These are phyloP conservation scores for Drosophila yakuba DNA, from an alignment of 1,140 invertebrate species.

Conservation along the genomic window DNA sequence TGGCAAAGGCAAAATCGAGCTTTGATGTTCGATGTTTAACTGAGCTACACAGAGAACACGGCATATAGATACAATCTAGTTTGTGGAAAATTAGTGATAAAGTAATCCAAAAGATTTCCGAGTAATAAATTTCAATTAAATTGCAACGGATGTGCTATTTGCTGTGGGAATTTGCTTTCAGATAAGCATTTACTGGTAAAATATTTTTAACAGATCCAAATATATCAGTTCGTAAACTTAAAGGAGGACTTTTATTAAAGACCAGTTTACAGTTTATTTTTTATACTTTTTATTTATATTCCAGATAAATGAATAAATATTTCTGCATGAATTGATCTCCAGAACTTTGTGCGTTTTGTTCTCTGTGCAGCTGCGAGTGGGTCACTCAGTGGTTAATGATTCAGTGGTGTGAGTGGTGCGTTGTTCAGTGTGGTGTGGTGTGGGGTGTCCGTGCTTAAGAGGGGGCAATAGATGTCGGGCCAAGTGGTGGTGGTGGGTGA, in stretches of 20 bases:
- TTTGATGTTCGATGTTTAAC: slow-evolving; percentile 44
- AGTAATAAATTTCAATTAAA: neutral
- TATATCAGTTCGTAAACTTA: too few relatives aligned
- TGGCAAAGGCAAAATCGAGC: slow-evolving; percentile 13
- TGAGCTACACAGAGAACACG: slow-evolving; percentile 37
- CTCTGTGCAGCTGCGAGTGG: slow-evolving; percentile 5
- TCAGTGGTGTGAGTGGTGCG: neutral
- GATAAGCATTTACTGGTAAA: too few relatives aligned
- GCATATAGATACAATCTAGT: too few relatives aligned
- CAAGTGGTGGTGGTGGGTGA: slow-evolving; percentile 12
- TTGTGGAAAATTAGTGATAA: neutral
- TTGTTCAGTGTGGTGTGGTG: too few relatives aligned
- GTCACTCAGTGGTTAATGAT: slow-evolving; percentile 20
- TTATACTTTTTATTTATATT: too few relatives aligned
- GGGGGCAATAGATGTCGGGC: slow-evolving; percentile 6
- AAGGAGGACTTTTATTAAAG: too few relatives aligned
- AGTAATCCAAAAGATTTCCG: neutral
- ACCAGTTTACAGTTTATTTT: too few relatives aligned
- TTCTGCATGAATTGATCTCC: too few relatives aligned
- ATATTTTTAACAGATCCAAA: too few relatives aligned
- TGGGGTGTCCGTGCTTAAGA: slow-evolving; percentile 1
- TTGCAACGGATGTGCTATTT: neutral
- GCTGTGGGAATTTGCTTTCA: too few relatives aligned
- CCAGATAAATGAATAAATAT: too few relatives aligned
- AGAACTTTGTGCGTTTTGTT: neutral